Evolutionary conservation across 2,888 invertebrate species (phyloP), one percentile per base, ranked within the genome.

Genomic region (Cybosia mesomella): DNA sequence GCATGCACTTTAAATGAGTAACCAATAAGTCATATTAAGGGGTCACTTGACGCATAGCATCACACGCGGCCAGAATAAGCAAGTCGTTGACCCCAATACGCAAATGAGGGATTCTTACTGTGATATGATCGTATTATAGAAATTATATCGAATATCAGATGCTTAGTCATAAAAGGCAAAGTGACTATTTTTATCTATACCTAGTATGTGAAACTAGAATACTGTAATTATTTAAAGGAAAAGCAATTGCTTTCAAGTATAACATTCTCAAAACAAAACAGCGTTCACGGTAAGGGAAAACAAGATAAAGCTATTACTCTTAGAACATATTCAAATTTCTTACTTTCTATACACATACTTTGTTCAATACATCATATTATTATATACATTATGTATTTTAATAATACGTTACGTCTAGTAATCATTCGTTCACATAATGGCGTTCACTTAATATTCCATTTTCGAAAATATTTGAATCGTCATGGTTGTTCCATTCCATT

Each of bases 401-500:
- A 92, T 92, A 92, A 92, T 87, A 91, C 87, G 88, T 89, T 89
- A 86, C 86, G 83, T 75, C 88, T 87, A 91, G 90, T 90, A 90
- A 91, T 91, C 91, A 89, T 87, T 90, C 89, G 90, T 89, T 89
- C 91, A 89, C 90, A 91, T 94, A 94, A 94, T 94, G 89, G 92
- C 89, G 80, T 90, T 91, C 92, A 93, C 92, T 94, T 94, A 93
- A 94, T 94, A 94, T 94, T 93, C 92, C 93, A 94, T 94, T 94
- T 94, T 93, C 89, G 87, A 93, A 93, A 93, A 93, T 93, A 94
- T 94, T 94, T 92, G 94, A 91, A 92, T 87, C 92, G 94, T 94
- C 94, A 95, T 94, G 93, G 92, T 92, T 90, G 89, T 89, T 92
- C 91, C 90, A 91, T 92, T 92, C 92, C 90, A 92, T 93, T 92